phyloP scores from a whole-genome alignment of 1,140 invertebrate genomes.

The Chironomus striatipennis region DNA sequence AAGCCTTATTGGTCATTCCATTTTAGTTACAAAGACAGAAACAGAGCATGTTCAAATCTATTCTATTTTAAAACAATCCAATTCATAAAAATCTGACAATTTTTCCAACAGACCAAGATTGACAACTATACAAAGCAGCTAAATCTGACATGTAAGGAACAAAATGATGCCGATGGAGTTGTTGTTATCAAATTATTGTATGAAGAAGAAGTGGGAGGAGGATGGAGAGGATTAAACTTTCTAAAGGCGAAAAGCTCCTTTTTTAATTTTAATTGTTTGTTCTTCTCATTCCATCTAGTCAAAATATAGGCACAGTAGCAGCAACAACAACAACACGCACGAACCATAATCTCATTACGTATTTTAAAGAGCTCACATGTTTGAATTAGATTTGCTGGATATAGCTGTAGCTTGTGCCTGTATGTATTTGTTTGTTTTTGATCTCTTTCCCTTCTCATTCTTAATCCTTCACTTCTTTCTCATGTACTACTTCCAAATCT shows the following conservation, averaged over 20 bases:
- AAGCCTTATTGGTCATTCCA: no score
- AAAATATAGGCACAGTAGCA: background rate
- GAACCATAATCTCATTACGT: slow-evolving; percentile 20
- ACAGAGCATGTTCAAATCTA: no score
- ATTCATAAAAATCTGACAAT: no score
- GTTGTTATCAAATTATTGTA: background rate
- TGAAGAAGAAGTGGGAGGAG: background rate
- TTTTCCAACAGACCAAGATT: no score
- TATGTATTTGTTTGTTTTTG: background rate
- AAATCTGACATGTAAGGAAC: background rate
- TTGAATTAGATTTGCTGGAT: no score
- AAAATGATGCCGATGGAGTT: background rate
- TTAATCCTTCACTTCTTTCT: background rate
- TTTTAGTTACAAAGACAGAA: no score
- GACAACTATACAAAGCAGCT: no score
- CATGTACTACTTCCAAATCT: no score
- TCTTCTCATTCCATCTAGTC: background rate
- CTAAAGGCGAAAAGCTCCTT: slow-evolving; percentile 17
- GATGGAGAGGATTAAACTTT: slow-evolving; percentile 13
- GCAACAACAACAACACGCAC: slow-evolving; percentile 4
- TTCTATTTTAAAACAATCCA: no score
- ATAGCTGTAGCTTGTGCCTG: no score
- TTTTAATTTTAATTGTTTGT: slow-evolving; percentile 24
- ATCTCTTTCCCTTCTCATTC: background rate
- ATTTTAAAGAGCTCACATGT: background rate